phyloP scores from a whole-genome alignment of 2,797 vertebrate genomes.

The Rhabdomys pumilio region DNA sequence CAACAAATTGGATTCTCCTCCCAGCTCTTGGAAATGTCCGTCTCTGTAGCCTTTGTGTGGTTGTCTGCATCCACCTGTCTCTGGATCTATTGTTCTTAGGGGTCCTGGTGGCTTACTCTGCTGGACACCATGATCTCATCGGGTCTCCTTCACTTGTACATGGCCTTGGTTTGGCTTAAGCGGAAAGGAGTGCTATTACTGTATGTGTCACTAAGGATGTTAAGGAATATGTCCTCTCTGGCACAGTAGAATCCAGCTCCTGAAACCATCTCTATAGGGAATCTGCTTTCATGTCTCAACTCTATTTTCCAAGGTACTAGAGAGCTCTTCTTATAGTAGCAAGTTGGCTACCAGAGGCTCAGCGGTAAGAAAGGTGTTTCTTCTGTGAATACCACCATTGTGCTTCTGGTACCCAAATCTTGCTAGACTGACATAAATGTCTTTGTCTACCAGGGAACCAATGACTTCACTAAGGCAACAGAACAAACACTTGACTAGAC shows the following conservation, averaged over 20 bases:
- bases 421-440: background rate
- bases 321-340: background rate
- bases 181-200: background rate
- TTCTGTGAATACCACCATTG: background rate
- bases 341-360: background rate
- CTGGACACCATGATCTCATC: background rate
- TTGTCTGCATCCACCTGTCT: background rate
- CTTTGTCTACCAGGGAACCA: background rate
- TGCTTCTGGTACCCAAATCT: background rate
- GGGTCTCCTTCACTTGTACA: background rate
- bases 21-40: background rate
- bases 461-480: background rate
- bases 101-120: background rate
- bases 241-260: background rate
- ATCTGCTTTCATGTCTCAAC: background rate
- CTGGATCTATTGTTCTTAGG: background rate
- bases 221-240: background rate
- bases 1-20: background rate
- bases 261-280: background rate
- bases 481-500: background rate
- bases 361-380: background rate
- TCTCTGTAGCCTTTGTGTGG: background rate
- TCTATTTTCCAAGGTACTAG: conserved; percentile 2
- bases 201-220: background rate
- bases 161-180: background rate